Percentiles rank a stretch among this genome's conserved stretches.
Evolutionary conservation across 1,140 invertebrate species (phyloP).

Genomic region (Nylanderia fulva): DNA sequence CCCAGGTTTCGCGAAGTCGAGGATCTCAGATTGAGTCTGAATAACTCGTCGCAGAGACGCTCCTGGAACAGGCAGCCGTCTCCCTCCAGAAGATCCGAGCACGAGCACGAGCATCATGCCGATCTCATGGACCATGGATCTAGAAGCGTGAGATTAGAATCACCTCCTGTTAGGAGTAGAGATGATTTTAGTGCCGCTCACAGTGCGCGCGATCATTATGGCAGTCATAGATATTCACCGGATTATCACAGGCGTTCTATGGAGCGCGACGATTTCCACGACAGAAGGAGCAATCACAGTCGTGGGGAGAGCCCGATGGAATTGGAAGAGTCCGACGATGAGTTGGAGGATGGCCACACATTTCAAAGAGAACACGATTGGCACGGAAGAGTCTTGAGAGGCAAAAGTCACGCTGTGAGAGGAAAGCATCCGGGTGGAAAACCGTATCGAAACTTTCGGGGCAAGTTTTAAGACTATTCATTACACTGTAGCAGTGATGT

Average conservation of each 20-base stretch:
- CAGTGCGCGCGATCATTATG: slow-evolving; percentile 67
- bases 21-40: slow-evolving; percentile 81
- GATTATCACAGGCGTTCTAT: slow-evolving; percentile 67
- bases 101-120: slow-evolving; percentile 63
- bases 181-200: slow-evolving; percentile 70
- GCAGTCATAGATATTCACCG: slow-evolving; percentile 67
- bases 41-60: slow-evolving; percentile 77
- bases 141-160: slow-evolving; percentile 57
- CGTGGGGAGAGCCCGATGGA: slow-evolving; percentile 78
- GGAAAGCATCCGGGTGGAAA: slow-evolving; percentile 70
- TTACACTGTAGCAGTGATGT: background rate
- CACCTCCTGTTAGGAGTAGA: slow-evolving; percentile 68
- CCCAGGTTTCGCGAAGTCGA: slow-evolving; percentile 75
- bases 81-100: slow-evolving; percentile 52
- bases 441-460: slow-evolving; percentile 71
- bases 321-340: slow-evolving; percentile 73
- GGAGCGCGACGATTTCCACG: slow-evolving; percentile 73
- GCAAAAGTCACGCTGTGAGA: slow-evolving; percentile 68
- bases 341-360: slow-evolving; percentile 68
- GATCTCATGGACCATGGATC: slow-evolving; percentile 61
- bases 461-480: slow-evolving; percentile 72
- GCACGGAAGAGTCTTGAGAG: slow-evolving; percentile 63
- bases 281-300: slow-evolving; percentile 75
- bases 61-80: slow-evolving; percentile 65
- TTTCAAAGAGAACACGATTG: slow-evolving; percentile 72